Percentiles rank a stretch among this genome's conserved stretches.
phyloP scores from a whole-genome alignment of 2,888 invertebrate species.

The Flabesymbios commensalis region DNA sequence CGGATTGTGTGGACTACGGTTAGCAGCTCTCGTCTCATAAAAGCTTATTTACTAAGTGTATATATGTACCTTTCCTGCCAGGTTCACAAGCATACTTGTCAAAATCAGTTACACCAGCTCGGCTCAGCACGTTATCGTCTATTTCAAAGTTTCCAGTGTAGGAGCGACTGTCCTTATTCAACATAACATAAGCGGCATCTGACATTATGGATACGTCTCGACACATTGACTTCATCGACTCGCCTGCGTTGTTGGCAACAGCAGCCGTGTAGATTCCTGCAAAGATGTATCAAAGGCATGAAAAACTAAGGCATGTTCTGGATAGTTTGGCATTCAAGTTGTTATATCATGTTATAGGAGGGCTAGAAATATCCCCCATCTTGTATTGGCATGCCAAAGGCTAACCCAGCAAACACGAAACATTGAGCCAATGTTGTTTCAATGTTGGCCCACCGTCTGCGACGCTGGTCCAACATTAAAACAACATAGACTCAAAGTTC shows the following conservation, averaged over 20 bases:
- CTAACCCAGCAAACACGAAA: too few relatives aligned
- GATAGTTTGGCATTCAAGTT: neutral
- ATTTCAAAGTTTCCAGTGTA: slow-evolving; percentile 88
- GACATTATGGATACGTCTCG: slow-evolving; percentile 84
- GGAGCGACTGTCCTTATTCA: slow-evolving; percentile 76
- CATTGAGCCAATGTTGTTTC: too few relatives aligned
- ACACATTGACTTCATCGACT: slow-evolving; percentile 67
- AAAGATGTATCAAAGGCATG: slow-evolving; percentile 13
- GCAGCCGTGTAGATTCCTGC: slow-evolving; percentile 91
- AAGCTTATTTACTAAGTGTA: too few relatives aligned
- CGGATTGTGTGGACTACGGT: too few relatives aligned
- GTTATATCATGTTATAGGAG: neutral
- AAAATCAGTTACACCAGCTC: slow-evolving; percentile 81
- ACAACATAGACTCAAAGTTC: too few relatives aligned
- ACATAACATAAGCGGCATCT: slow-evolving; percentile 85
- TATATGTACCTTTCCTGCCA: too few relatives aligned
- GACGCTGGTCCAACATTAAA: too few relatives aligned
- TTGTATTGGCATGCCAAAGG: neutral
- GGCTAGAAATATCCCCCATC: neutral
- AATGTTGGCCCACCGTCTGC: too few relatives aligned
- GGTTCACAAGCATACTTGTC: slow-evolving; percentile 70
- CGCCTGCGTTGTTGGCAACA: slow-evolving; percentile 67
- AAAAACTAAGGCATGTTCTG: neutral
- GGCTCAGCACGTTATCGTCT: slow-evolving; percentile 82
- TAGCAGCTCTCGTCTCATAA: too few relatives aligned